Evolutionary conservation across 2,113 vertebrate species (phyloP), one percentile per base, ranked within the genome.

Genomic region (Eidolon helvum): DNA sequence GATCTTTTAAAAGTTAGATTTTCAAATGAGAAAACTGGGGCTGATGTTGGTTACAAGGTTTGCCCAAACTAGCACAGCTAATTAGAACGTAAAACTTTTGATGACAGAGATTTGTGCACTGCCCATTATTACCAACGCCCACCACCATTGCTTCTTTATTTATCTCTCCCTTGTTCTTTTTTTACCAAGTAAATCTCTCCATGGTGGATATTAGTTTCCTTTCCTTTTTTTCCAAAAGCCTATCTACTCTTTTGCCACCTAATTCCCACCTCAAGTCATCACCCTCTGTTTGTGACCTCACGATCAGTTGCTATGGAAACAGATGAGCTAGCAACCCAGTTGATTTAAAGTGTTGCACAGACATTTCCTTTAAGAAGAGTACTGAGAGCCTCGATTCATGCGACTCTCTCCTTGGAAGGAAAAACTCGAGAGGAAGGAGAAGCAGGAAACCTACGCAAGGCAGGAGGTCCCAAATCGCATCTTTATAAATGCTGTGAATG

Each of bases 161-260:
- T 96, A 40, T 71, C 43, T 18, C 55, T 91, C 75, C 59, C 93
- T 90, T 93, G 63, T 90, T 93, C 90, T 96, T 93, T 69, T 45
- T 45, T 45, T 45, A 82, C 24, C 63, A 50, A 10, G 91, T 48
- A 74, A 40, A 50, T 94, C 50, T 63, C 53, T 91, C 45, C 22
- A 40, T 72, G 61, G 88, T 79, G 4, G 35, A 96, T 30, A 68
- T 0, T 48, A 18, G 57, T 87, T 94, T 72, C 38, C n/a, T 91
- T 90, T 83, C 55, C 16, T 61, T 69, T 26, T 55, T 74, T 61
- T 84, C 59, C 66, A 90, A 90, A 94, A 84, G 85, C 82, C 91
- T 87, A 28, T 75, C 89, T 94, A 66, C 85, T 65, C 50, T 74
- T 75, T 89, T 79, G 40, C 61, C 91, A 68, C 43, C 55, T 63